These are phyloP conservation scores for Urocolius indicus DNA, from an alignment of 2,113 vertebrate genomes.

Conservation along the genomic window DNA sequence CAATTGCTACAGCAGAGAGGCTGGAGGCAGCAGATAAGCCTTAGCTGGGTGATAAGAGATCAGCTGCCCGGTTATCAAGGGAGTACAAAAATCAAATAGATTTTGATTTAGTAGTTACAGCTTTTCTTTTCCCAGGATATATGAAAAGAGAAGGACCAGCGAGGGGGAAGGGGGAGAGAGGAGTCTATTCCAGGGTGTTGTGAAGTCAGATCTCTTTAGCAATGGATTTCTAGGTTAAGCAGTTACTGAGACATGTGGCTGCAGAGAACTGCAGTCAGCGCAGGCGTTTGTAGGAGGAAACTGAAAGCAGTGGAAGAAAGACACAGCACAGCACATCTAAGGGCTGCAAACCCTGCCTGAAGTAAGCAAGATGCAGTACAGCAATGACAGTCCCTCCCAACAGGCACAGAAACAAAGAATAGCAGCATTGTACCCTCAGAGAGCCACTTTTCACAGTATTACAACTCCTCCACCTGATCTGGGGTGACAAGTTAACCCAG, in stretches of 20 bases:
- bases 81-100: slow-evolving; percentile 72
- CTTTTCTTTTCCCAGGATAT: slow-evolving; percentile 3
- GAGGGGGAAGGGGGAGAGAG: neutral
- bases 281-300: slow-evolving; percentile 24
- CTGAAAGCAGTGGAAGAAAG: neutral
- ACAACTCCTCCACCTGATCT: accelerated
- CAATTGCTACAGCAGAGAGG: slow-evolving; percentile 35
- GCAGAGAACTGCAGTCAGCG: slow-evolving; percentile 1
- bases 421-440: neutral
- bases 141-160: slow-evolving; percentile 3
- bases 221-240: slow-evolving; percentile 57
- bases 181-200: slow-evolving; percentile 33
- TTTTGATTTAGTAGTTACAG: slow-evolving; percentile 66
- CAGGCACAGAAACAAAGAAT: neutral
- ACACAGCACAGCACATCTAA: slow-evolving; percentile 7
- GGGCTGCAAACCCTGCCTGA: slow-evolving; percentile 14
- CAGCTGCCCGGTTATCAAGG: slow-evolving; percentile 66
- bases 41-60: slow-evolving; percentile 65
- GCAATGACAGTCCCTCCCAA: neutral
- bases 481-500: neutral
- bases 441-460: neutral
- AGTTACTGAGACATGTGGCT: neutral
- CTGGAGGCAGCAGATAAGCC: slow-evolving; percentile 74
- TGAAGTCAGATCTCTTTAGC: slow-evolving; percentile 51
- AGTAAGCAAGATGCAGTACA: neutral